Evolutionary conservation across 2,797 vertebrate species (phyloP), one percentile per base, ranked within the genome.

Genomic region (Vespertilio murinus): DNA sequence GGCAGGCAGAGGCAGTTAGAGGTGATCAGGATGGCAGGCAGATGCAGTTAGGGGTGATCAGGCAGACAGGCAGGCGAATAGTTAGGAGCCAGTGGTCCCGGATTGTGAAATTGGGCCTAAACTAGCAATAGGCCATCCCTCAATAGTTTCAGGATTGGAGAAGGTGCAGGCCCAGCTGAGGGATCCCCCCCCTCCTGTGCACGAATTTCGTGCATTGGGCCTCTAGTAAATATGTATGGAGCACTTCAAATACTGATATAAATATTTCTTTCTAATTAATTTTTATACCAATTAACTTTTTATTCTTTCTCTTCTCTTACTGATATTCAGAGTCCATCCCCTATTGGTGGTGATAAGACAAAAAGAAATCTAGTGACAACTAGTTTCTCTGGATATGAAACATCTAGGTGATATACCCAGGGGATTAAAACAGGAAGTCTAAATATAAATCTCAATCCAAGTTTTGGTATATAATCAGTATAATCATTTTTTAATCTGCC

Each of bases 401-500:
- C 49, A 81, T 88, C 81, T 79, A 45, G 47, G 87, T 65, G 56
- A 93, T 61, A 81, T n/a, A 90, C 65, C 61, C 61, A 49, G 80
- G 65, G 38, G 42, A 94, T 93, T 97, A 94, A 97, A 96, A 94
- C 33, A 94, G 80, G 89, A 92, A 95, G 83, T 95, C 87, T 88
- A 94, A 96, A 97, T 95, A 93, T 70, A 92, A 94, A 95, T 33
- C 56, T 86, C 42, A 81, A 84, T 61, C 30, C 42, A 69, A 73
- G 71, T 80, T 95, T 94, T 30, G 86, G 35, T 88, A 86, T 80
- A 83, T 45, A 86, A 91, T 65, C 61, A 96, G 82, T 71, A 84
- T 79, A 92, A 52, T 75, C 28, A 87, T 81, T 92, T 93, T 69
- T 89, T 96, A 96, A 96, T 88, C 25, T 83, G 30, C 45, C 80